phyloP scores from a whole-genome alignment of 2,797 vertebrate genomes.

The Melopsittacus undulatus region DNA sequence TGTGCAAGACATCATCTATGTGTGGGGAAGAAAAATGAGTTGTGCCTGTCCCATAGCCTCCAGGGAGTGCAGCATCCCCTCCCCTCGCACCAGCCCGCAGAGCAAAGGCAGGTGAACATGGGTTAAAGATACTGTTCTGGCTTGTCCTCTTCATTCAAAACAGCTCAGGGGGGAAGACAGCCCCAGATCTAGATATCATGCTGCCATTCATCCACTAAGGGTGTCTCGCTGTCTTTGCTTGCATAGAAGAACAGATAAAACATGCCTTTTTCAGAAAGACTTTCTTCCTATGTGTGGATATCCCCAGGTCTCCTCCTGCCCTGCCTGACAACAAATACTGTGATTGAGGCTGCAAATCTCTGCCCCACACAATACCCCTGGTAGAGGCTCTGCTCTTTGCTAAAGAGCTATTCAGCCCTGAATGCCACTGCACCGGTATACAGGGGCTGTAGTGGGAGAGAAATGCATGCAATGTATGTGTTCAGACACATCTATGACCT shows the following conservation, averaged over 20 bases:
- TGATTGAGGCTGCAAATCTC: not conserved
- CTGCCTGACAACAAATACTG: not conserved
- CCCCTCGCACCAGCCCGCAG: rapidly evolving
- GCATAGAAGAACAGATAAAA: not conserved
- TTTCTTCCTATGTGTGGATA: not conserved
- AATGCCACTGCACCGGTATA: not conserved
- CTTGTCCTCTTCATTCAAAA: conserved; percentile 5
- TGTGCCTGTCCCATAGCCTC: not conserved
- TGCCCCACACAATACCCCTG: not conserved
- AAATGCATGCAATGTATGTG: not conserved
- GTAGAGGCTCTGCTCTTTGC: conserved; percentile 30
- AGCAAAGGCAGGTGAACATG: not conserved
- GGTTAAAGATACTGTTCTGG: not conserved
- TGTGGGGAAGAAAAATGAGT: conserved; percentile 18
- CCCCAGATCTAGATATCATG: not conserved
- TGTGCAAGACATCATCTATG: not conserved
- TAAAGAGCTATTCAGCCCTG: conserved; percentile 24
- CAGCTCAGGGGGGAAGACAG: not conserved
- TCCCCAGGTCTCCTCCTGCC: not conserved
- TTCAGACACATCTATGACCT: conserved; percentile 36
- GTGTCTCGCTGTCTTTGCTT: not conserved
- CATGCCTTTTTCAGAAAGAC: not conserved
- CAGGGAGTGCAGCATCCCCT: not conserved
- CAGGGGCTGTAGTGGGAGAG: not conserved
- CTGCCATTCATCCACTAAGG: not conserved